These are phyloP conservation scores for Excalfactoria chinensis DNA, from an alignment of 2,113 vertebrate genomes.

Conservation along the genomic window DNA sequence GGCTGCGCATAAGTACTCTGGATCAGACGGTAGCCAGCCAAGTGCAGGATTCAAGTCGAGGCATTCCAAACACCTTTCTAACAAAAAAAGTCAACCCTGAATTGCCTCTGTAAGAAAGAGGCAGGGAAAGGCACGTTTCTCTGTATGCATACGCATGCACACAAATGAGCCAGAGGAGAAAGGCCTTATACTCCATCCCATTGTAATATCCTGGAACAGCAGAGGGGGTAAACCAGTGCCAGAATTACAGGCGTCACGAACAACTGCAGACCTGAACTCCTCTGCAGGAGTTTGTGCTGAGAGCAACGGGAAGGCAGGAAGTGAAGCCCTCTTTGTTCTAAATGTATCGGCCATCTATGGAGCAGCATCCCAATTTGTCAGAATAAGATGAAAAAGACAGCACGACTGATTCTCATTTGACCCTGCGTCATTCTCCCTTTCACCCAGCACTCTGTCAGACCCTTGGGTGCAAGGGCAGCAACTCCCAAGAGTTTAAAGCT, in stretches of 20 bases:
- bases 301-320: background rate
- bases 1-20: background rate
- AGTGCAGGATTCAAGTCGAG: background rate
- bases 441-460: background rate
- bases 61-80: background rate
- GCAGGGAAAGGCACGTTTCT: background rate
- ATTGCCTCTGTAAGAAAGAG: background rate
- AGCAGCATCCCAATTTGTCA: background rate
- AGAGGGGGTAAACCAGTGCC: background rate
- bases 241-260: background rate
- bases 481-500: background rate
- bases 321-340: background rate
- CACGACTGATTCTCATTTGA: background rate
- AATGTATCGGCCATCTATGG: background rate
- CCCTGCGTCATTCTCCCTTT: background rate
- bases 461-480: background rate
- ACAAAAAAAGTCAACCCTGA: background rate
- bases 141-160: background rate
- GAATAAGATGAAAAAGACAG: background rate
- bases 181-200: background rate
- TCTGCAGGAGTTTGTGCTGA: background rate
- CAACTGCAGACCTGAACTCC: background rate
- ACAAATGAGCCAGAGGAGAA: background rate
- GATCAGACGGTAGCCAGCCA: constrained; percentile 8
- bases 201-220: background rate